Evolutionary conservation across 2,113 vertebrate species (phyloP), one percentile per base, ranked within the genome.

Genomic region (Sakesphorus luctuosus): DNA sequence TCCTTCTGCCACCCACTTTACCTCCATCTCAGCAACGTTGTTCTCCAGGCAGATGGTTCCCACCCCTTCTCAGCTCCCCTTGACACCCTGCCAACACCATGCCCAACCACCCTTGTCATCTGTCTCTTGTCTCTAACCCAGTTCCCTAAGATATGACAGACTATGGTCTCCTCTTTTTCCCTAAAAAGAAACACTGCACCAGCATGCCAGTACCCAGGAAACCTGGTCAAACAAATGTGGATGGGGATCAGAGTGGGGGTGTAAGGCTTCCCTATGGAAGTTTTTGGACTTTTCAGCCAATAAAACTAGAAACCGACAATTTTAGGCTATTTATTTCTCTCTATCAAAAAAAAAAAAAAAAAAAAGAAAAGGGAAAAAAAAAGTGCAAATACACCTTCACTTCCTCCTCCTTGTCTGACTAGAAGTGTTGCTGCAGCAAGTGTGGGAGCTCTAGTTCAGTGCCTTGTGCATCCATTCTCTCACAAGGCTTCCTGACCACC

Each of bases 71-170:
- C 66, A 91, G 65, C 58, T 94, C 84, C 86, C 90, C 91, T 9
- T 92, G 95, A 94, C 95, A 68, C 89, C 61, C 94, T 96, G 95
- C 93, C 95, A 95, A 87, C 94, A 33, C 96, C 80, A 19, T 92
- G 93, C 89, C 89, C 77, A 84, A 6, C 62, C 89, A 91, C 65
- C 93, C 94, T 82, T 94, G 80, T 94, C 95, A 96, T 94, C 87
- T 56, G 73, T 63, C 86, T 94, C 92, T 73, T 85, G 80, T 89
- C 35, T 92, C 36, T 79, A 84, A 93, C 95, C 94, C 69, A 94
- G 84, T 91, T 95, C 93, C 89, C 89, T 92, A 81, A 50, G 73
- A 95, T 82, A 94, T 68, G 95, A 94, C 91, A 97, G 95, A 93
- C 94, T 78, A 55, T 24, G 52, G 77, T 91, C 93, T 96, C 80